phyloP scores from a whole-genome alignment of 2,888 invertebrate genomes.

The Ennomos erosarius region DNA sequence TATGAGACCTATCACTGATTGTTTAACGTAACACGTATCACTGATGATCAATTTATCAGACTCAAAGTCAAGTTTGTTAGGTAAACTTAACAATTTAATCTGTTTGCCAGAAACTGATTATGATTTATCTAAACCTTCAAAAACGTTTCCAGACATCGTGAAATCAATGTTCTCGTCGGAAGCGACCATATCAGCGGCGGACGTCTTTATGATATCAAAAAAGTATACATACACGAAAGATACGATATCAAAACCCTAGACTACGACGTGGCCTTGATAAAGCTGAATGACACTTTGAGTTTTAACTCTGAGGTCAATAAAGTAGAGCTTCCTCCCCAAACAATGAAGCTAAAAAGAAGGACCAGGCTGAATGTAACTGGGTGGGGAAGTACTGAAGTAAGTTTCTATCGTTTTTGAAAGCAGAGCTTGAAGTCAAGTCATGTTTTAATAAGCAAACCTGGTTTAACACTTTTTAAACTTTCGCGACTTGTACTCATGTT shows the following conservation, averaged over 20 bases:
- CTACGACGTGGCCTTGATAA: constrained; percentile 44
- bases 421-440: too few relatives aligned
- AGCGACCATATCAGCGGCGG: constrained; percentile 44
- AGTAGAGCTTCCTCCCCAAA: constrained; percentile 29
- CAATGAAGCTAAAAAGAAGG: constrained; percentile 21
- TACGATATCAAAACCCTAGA: constrained; percentile 41
- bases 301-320: constrained; percentile 43
- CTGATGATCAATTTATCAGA: too few relatives aligned
- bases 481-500: too few relatives aligned
- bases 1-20: too few relatives aligned
- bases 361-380: constrained; percentile 43
- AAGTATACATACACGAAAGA: constrained; percentile 43
- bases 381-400: constrained; percentile 48
- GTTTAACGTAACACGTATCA: too few relatives aligned
- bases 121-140: neutral
- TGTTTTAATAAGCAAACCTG: too few relatives aligned
- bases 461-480: too few relatives aligned
- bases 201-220: constrained; percentile 45
- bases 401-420: constrained; percentile 2
- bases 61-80: too few relatives aligned
- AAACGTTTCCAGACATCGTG: constrained; percentile 39
- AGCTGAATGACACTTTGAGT: constrained; percentile 31
- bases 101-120: too few relatives aligned
- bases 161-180: constrained; percentile 49
- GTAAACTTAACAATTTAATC: too few relatives aligned